phyloP scores from a whole-genome alignment of 2,888 invertebrate genomes.

The Tenthredo amoena region DNA sequence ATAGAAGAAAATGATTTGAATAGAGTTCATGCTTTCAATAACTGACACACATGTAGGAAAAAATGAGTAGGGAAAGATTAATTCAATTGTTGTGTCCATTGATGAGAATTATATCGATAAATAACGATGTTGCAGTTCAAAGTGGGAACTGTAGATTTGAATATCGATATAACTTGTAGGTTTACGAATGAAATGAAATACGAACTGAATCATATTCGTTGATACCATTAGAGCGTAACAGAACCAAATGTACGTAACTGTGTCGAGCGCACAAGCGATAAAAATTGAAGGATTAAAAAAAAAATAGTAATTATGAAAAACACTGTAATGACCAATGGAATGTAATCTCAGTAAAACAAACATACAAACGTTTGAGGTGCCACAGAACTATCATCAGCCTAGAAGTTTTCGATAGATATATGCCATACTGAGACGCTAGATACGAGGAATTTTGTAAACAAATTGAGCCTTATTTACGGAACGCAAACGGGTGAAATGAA shows the following conservation, averaged over 20 bases:
- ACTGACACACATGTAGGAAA: neutral
- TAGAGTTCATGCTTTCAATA: neutral
- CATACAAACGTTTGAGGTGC: slow-evolving; percentile 28
- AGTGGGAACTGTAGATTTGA: neutral
- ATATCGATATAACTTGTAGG: neutral
- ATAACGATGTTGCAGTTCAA: slow-evolving; percentile 7
- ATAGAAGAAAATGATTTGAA: neutral
- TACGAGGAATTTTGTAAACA: too few relatives aligned
- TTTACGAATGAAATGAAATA: slow-evolving; percentile 7
- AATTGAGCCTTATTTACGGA: too few relatives aligned
- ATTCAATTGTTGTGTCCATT: slow-evolving; percentile 25
- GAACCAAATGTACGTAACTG: slow-evolving; percentile 33
- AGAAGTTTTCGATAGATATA: too few relatives aligned
- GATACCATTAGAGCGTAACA: slow-evolving; percentile 13
- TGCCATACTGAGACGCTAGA: too few relatives aligned
- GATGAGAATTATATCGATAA: neutral
- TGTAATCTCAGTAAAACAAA: slow-evolving; percentile 50
- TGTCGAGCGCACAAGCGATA: slow-evolving; percentile 33
- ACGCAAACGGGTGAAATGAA: too few relatives aligned
- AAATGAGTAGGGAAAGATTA: neutral
- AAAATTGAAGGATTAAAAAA: neutral
- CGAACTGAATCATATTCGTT: slow-evolving; percentile 10
- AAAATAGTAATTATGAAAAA: slow-evolving; percentile 20
- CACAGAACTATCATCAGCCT: too few relatives aligned
- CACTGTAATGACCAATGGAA: slow-evolving; percentile 51